These are phyloP conservation scores for Pomacea maculata DNA, from an alignment of 1,140 invertebrate genomes.

Conservation along the genomic window DNA sequence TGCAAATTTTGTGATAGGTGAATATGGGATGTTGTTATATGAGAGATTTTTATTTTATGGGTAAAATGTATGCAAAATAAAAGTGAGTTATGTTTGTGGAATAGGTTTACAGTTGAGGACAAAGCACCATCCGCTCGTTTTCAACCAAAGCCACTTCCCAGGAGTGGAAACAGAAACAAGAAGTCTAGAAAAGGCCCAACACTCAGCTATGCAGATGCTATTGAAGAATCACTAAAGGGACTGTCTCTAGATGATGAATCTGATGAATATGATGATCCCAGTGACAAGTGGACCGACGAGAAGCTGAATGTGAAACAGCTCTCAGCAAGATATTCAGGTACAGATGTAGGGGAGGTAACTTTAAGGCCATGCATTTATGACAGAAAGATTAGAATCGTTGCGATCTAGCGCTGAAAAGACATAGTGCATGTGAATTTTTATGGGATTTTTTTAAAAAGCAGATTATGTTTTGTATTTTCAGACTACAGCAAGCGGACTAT, in stretches of 20 bases:
- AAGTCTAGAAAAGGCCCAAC: background rate
- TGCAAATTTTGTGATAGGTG: too few relatives aligned
- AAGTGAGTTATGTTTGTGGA: background rate
- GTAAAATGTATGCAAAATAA: background rate
- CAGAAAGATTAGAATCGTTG: too few relatives aligned
- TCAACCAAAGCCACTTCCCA: constrained; percentile 40
- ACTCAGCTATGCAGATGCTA: constrained; percentile 17
- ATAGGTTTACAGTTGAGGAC: constrained; percentile 57
- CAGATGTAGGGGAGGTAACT: too few relatives aligned
- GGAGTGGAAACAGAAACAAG: background rate
- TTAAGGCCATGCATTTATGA: too few relatives aligned
- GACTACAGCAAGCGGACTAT: constrained; percentile 73
- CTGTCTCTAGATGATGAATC: background rate
- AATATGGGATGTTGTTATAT: too few relatives aligned
- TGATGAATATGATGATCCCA: background rate
- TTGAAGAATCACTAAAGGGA: constrained; percentile 13
- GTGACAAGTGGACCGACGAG: background rate
- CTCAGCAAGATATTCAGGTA: constrained; percentile 14
- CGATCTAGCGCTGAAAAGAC: too few relatives aligned
- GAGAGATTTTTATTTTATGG: background rate
- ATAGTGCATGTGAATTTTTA: too few relatives aligned
- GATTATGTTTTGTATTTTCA: constrained; percentile 24
- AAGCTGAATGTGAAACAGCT: constrained; percentile 13
- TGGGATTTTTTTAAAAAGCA: too few relatives aligned
- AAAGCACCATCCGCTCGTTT: constrained; percentile 52